A percentile compares a stretch with the other conserved stretches of the same genome.
Conservation (phyloP, 2,113 vertebrate genomes). For the Polypterus senegalus region DNA sequence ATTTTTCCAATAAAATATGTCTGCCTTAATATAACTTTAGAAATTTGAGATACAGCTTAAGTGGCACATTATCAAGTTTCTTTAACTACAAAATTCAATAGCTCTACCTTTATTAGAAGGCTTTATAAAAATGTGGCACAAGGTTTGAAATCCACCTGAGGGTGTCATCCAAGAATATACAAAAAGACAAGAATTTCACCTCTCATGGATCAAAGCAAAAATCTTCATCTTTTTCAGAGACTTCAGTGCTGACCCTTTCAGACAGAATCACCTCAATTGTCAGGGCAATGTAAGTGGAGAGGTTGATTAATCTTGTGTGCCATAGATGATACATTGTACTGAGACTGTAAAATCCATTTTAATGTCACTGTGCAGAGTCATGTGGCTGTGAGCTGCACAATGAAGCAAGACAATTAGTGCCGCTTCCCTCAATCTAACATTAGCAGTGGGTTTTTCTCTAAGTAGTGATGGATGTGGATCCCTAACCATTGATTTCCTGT, state of each 20-base stretch:
- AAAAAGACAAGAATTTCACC: too few relatives aligned
- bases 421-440: slow-evolving; percentile 23
- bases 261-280: slow-evolving; percentile 11
- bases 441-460: slow-evolving; percentile 28
- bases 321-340: slow-evolving; percentile 24
- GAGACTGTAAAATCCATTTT: slow-evolving; percentile 30
- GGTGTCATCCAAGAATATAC: too few relatives aligned
- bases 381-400: slow-evolving; percentile 24
- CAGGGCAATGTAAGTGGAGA: slow-evolving; percentile 6
- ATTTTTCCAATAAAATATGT: too few relatives aligned
- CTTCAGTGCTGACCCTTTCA: not conserved
- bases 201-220: not conserved
- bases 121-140: too few relatives aligned
- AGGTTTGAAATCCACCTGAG: too few relatives aligned
- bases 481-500: slow-evolving; percentile 29
- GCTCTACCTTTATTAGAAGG: too few relatives aligned
- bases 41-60: too few relatives aligned
- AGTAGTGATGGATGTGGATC: slow-evolving; percentile 29
- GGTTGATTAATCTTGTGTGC: slow-evolving; percentile 24
- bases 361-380: slow-evolving; percentile 24
- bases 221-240: not conserved
- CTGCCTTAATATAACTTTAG: too few relatives aligned
- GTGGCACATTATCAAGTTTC: too few relatives aligned
- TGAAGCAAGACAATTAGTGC: slow-evolving; percentile 31
- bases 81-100: too few relatives aligned